A percentile compares a stretch with the other conserved stretches of the same genome.
These are phyloP conservation scores for Octodon degus DNA, from an alignment of 2,113 vertebrate species.

Conservation along the genomic window DNA sequence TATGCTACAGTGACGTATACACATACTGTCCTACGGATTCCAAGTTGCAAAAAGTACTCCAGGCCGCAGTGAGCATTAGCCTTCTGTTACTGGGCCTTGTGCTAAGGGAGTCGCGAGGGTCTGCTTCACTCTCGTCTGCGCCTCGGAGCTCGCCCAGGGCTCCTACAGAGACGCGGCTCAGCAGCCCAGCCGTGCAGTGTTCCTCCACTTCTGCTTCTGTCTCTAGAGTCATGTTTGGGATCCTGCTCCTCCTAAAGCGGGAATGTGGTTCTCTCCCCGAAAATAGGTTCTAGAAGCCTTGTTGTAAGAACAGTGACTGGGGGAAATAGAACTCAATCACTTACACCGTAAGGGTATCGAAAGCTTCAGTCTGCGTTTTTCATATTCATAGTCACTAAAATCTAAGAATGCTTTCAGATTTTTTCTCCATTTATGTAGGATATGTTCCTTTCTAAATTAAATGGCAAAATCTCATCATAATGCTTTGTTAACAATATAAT, in stretches of 20 bases:
- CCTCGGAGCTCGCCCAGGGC: not conserved
- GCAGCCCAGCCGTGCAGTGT: not conserved
- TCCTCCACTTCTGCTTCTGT: constrained; percentile 48
- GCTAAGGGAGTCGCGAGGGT: not conserved
- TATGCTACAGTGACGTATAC: not conserved
- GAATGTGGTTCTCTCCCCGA: not conserved
- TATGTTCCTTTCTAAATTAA: not conserved
- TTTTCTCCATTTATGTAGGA: not conserved
- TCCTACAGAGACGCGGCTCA: not conserved
- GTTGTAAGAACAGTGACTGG: not conserved
- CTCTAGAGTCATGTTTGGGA: constrained; percentile 51
- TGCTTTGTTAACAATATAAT: not conserved
- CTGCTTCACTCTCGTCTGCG: not conserved
- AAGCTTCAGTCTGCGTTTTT: not conserved
- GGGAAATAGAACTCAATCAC: constrained; percentile 54
- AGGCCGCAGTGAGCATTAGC: not conserved
- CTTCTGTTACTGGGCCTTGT: not conserved
- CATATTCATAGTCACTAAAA: not conserved
- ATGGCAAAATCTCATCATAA: not conserved
- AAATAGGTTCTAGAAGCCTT: not conserved
- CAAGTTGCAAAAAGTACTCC: not conserved
- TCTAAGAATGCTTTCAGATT: not conserved
- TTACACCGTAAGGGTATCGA: not conserved
- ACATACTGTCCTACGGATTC: not conserved
- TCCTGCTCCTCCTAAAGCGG: not conserved